phyloP scores from a whole-genome alignment of 2,888 invertebrate species.

The Leucoma salicis region DNA sequence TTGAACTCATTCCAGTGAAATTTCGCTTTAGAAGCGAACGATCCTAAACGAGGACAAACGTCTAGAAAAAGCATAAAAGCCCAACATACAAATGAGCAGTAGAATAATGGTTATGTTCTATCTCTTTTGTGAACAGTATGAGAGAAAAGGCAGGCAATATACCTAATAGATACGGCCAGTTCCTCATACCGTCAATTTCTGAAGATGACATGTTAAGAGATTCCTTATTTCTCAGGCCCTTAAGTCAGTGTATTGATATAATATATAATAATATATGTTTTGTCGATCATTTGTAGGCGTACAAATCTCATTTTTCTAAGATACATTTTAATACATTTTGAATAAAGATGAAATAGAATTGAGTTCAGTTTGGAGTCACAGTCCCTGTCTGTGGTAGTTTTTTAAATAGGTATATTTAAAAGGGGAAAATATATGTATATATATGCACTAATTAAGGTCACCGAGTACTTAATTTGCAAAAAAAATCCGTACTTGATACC shows the following conservation, averaged over 20 bases:
- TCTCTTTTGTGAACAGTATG: constrained; percentile 19
- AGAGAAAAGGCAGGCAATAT: constrained; percentile 24
- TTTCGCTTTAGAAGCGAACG: background rate
- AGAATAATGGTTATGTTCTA: constrained; percentile 13
- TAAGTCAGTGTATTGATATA: constrained; percentile 7
- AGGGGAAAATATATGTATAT: too few relatives aligned
- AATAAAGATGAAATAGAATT: too few relatives aligned
- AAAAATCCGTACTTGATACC: too few relatives aligned
- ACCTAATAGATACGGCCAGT: constrained; percentile 11
- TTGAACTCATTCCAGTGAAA: background rate
- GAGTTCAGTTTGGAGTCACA: too few relatives aligned
- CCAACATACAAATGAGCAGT: constrained; percentile 8
- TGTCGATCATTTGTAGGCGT: constrained; percentile 11
- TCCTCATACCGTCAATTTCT: constrained; percentile 23
- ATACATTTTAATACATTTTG: too few relatives aligned
- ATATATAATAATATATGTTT: constrained; percentile 9
- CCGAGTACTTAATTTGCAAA: too few relatives aligned
- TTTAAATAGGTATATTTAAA: too few relatives aligned
- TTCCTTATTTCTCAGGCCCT: constrained; percentile 11
- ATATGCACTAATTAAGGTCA: too few relatives aligned
- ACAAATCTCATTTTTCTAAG: too few relatives aligned
- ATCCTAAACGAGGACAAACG: background rate
- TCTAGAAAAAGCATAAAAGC: constrained; percentile 1
- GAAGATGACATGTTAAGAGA: constrained; percentile 27
- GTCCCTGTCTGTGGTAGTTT: too few relatives aligned